Base-by-base conservation (phyloP, 2,113 vertebrate species). In the Fregata magnificens region DNA sequence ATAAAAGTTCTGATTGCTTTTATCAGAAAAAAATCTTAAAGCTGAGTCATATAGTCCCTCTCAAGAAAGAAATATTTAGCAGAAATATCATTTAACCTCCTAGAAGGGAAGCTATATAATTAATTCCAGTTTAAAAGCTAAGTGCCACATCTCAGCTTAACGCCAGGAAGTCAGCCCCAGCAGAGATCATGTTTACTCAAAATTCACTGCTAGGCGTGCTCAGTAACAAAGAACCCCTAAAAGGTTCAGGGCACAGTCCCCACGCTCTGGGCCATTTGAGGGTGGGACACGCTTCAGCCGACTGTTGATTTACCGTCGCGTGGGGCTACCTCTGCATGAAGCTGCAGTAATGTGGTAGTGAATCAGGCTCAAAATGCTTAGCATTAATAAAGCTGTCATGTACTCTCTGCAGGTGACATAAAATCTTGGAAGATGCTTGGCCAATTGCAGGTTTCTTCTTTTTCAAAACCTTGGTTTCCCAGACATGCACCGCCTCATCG, bases 341-440 rank as follows among this genome's bases (percentile, higher is more conserved):
- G 50, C 85, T 55, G 82, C 34, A 31, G 61, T 13, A 42, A 21
- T 1, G 20, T 8, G 32, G 55, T 34, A 16, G 14, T 61, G 74
- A 88, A 31, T 82, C 82, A 47, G n/a, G 24, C n/a, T 70, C 53
- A 11, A 9, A 80, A 45, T 0, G 45, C 58, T 73, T 4, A 81
- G 55, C 38, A 3, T 73, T 80, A 88, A 83, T 63, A 86, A 90
- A 91, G 87, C 89, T 91, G 87, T 86, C 89, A 11, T 66, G 70
- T 50, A 21, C 32, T 91, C 94, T 95, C 71, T 93, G 89, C 87
- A 88, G 93, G 66, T 94, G 84, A 82, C 91, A 94, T 88, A 77
- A 93, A 94, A 45, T 14, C 89, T 38, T 4, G 1, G 70, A 58
- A 31, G 81, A n/a, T 8, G 44, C n/a, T 9, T 2, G 66, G 70